These are phyloP conservation scores for Adela reaumurella DNA, from an alignment of 2,888 invertebrate genomes.

Conservation along the genomic window DNA sequence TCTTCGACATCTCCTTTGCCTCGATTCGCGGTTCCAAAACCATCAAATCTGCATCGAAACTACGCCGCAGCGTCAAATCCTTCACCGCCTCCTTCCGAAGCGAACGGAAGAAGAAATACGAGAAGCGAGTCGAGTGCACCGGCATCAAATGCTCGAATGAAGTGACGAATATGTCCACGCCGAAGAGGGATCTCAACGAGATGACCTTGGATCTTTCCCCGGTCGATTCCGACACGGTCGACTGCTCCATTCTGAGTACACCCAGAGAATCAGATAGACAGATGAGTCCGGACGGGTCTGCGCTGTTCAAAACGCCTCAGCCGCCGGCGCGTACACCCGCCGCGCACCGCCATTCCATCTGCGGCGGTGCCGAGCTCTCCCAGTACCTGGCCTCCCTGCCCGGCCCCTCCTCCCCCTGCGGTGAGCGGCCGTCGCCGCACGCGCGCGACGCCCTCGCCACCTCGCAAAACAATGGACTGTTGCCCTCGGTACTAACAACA, in stretches of 20 bases:
- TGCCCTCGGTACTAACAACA: constrained; percentile 60
- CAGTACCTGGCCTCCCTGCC: constrained; percentile 13
- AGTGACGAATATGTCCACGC: constrained; percentile 29
- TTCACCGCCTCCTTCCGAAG: constrained; percentile 52
- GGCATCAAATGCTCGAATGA: constrained; percentile 32
- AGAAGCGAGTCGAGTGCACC: constrained; percentile 41
- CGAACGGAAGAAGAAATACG: constrained; percentile 50
- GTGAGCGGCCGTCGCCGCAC: constrained; percentile 36
- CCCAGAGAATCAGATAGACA: constrained; percentile 17
- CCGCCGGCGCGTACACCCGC: neutral
- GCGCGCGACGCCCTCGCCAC: constrained; percentile 46
- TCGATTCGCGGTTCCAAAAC: constrained; percentile 43
- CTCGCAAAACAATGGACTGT: constrained; percentile 53
- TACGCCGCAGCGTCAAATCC: constrained; percentile 47
- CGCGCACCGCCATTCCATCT: constrained; percentile 36
- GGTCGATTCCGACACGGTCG: constrained; percentile 45
- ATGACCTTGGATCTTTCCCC: constrained; percentile 44
- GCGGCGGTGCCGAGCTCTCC: constrained; percentile 23
- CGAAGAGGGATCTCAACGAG: constrained; percentile 31
- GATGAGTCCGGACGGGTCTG: constrained; percentile 41
- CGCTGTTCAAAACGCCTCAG: constrained; percentile 43
- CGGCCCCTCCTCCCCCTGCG: constrained; percentile 24
- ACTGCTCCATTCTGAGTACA: constrained; percentile 29
- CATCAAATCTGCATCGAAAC: constrained; percentile 43
- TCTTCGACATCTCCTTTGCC: constrained; percentile 49